These are phyloP conservation scores for Columba guinea DNA, from an alignment of 2,797 vertebrate genomes.

Conservation along the genomic window DNA sequence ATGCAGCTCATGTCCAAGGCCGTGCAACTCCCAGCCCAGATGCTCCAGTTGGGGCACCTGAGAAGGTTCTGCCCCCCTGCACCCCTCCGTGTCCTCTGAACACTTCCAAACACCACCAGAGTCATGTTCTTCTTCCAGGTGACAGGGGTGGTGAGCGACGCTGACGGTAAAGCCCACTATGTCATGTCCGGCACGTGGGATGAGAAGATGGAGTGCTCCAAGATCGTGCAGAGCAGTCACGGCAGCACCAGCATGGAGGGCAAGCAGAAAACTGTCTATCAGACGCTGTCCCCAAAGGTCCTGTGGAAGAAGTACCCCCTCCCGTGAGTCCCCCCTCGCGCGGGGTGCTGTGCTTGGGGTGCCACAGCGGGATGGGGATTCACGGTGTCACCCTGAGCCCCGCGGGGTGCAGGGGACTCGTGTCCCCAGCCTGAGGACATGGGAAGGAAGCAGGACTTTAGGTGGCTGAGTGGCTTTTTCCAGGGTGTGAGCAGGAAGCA, in stretches of 20 bases:
- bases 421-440: neutral
- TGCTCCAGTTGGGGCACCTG: neutral
- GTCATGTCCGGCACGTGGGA: conserved; percentile 84
- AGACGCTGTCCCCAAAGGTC: conserved; percentile 80
- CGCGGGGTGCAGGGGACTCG: rapidly evolving
- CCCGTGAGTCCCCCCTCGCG: conserved; percentile 75
- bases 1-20: neutral
- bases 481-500: too few species aligned
- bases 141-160: conserved; percentile 78
- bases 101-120: neutral
- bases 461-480: neutral
- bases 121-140: conserved; percentile 61
- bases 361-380: rapidly evolving
- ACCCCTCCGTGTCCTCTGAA: neutral
- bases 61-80: neutral
- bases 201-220: conserved; percentile 83
- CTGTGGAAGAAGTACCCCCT: conserved; percentile 83
- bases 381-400: neutral
- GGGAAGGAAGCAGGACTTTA: neutral
- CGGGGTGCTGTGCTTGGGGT: rapidly evolving
- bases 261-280: conserved; percentile 82
- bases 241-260: conserved; percentile 75
- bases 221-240: conserved; percentile 78
- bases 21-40: rapidly evolving
- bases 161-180: conserved; percentile 75